Conservation (phyloP, 2,888 invertebrate species). For the Sylvicola cinctus region DNA sequence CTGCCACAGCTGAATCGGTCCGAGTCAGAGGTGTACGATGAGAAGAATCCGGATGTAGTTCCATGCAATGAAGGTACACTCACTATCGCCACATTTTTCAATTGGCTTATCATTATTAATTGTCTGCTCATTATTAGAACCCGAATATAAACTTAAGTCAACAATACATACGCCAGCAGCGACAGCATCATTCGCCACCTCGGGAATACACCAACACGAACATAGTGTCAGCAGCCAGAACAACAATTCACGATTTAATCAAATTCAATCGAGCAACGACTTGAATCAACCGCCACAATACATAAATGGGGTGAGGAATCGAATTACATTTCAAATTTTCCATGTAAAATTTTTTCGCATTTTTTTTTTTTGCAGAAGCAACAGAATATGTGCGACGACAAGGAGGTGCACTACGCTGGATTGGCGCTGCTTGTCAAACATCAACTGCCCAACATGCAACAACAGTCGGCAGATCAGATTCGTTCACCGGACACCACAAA, state of each 20-base stretch:
- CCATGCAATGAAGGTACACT: slow-evolving; percentile 65
- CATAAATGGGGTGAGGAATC: slow-evolving; percentile 2
- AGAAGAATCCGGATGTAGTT: slow-evolving; percentile 76
- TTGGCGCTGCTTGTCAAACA: slow-evolving; percentile 7
- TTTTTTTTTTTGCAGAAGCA: not conserved
- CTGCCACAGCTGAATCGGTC: slow-evolving; percentile 36
- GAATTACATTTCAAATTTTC: slow-evolving; percentile 1
- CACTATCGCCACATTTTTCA: not conserved
- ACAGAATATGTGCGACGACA: slow-evolving; percentile 7
- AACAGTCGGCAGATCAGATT: not conserved
- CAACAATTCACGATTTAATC: slow-evolving; percentile 25
- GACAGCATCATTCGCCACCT: slow-evolving; percentile 1
- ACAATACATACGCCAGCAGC: slow-evolving; percentile 44
- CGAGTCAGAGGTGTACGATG: slow-evolving; percentile 53
- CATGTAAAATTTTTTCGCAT: slow-evolving; percentile 2
- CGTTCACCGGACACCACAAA: slow-evolving; percentile 4
- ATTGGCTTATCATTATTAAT: too few species aligned
- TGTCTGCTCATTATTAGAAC: too few species aligned
- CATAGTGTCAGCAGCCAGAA: not conserved
- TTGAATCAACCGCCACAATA: slow-evolving; percentile 10
- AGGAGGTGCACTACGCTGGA: slow-evolving; percentile 26
- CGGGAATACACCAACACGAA: not conserved
- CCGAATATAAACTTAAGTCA: slow-evolving; percentile 51
- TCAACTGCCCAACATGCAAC: not conserved
- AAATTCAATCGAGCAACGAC: slow-evolving; percentile 26